phyloP scores from a whole-genome alignment of 2,797 vertebrate species.

The Octomys mimax region DNA sequence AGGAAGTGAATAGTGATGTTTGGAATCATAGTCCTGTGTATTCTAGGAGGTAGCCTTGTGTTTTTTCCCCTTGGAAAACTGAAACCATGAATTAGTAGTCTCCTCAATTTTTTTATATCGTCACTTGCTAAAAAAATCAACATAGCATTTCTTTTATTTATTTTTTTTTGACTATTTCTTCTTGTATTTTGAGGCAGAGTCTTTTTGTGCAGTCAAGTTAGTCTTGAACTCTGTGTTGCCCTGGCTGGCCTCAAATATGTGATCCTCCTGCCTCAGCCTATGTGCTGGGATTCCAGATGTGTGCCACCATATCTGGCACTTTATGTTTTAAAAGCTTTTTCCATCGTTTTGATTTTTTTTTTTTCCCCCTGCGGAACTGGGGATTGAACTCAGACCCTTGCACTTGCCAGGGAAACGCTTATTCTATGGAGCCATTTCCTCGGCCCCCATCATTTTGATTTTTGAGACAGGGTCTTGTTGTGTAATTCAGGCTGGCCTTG shows the following conservation, averaged over 20 bases:
- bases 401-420: no score
- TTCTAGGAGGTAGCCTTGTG: slow-evolving; percentile 47
- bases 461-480: background rate
- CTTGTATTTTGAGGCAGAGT: background rate
- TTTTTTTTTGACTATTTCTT: background rate
- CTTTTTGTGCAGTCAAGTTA: background rate
- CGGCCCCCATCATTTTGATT: background rate
- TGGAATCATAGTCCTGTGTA: slow-evolving; percentile 29
- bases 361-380: background rate
- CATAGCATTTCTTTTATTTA: background rate
- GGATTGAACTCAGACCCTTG: no score
- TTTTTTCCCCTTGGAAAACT: background rate
- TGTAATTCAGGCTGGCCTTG: background rate
- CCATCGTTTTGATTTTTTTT: background rate
- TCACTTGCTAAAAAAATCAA: slow-evolving; percentile 38
- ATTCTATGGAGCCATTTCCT: no score
- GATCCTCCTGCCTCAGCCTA: background rate
- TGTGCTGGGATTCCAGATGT: background rate
- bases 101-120: background rate
- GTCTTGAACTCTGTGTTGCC: background rate
- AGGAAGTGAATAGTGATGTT: slow-evolving; percentile 58
- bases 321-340: slow-evolving; percentile 30
- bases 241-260: background rate
- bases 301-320: background rate
- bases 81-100: slow-evolving; percentile 58